These are phyloP conservation scores for Meandrina meandrites DNA, from an alignment of 92 coral and sea anemone genomes.

Conservation along the genomic window DNA sequence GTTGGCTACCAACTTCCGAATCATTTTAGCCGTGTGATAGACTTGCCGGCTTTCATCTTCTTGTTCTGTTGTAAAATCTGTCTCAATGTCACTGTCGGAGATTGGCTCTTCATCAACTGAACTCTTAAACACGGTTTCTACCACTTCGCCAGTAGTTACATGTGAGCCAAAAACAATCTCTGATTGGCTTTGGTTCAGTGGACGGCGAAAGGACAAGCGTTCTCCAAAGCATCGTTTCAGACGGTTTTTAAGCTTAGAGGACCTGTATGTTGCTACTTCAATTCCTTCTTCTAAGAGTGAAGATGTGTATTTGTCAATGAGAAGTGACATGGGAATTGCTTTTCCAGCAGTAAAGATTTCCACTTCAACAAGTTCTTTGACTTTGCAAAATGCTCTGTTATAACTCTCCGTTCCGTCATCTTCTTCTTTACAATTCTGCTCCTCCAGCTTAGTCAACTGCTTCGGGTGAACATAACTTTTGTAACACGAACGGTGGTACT, in stretches of 20 bases:
- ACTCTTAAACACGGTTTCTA: conserved; percentile 39
- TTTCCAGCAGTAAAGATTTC: conserved; percentile 33
- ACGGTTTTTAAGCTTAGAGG: no score
- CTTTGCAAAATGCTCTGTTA: conserved; percentile 42
- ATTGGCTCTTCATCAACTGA: conserved; percentile 39
- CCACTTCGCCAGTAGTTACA: conserved; percentile 38
- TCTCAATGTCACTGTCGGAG: conserved; percentile 28
- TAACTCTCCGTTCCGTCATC: conserved; percentile 38
- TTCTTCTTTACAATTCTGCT: no score
- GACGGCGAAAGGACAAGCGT: conserved; percentile 51
- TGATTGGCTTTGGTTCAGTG: conserved; percentile 51
- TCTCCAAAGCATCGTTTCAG: conserved; percentile 48
- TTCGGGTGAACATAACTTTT: no score
- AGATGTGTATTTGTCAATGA: conserved; percentile 24
- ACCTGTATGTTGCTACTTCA: no score
- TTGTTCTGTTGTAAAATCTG: conserved; percentile 4
- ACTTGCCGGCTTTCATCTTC: conserved; percentile 59
- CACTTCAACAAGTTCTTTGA: no score
- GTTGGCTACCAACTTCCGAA: conserved; percentile 45
- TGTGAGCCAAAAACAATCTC: conserved; percentile 53
- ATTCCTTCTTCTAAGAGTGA: no score
- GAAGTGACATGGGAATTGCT: conserved; percentile 58
- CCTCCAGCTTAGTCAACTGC: no score
- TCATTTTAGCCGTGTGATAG: conserved; percentile 55
- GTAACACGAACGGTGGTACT: no score